Conservation (phyloP, 2,113 vertebrate species). For the Neopipo cinnamomea region DNA sequence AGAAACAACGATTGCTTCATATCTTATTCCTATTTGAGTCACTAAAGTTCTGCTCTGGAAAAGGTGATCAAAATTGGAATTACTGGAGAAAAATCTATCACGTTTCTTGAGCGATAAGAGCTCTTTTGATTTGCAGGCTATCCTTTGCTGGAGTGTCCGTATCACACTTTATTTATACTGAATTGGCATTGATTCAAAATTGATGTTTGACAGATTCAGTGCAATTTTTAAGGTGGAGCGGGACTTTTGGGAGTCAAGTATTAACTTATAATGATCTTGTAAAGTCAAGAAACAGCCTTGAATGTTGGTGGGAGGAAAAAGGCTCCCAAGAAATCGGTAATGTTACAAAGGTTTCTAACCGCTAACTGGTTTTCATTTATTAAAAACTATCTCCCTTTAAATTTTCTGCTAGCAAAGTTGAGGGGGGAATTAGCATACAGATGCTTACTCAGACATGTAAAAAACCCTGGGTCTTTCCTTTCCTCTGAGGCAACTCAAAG, state of each 20-base stretch:
- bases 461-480: conserved; percentile 33
- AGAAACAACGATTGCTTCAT: neutral
- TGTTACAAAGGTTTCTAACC: neutral
- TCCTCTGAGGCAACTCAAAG: conserved; percentile 35
- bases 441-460: conserved; percentile 50
- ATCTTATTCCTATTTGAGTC: conserved; percentile 24
- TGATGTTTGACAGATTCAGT: conserved; percentile 39
- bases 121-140: conserved; percentile 44
- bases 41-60: conserved; percentile 2
- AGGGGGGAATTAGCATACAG: conserved; percentile 52
- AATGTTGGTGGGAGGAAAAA: neutral
- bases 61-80: conserved; percentile 53
- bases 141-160: conserved; percentile 29
- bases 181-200: conserved; percentile 58
- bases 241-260: neutral
- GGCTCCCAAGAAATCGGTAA: neutral
- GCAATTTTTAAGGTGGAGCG: conserved; percentile 40
- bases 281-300: neutral
- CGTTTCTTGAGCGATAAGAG: neutral
- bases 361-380: neutral
- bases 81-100: conserved; percentile 36
- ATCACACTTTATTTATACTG: conserved; percentile 58
- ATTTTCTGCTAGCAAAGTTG: conserved; percentile 37
- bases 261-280: neutral
- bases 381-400: conserved; percentile 39